These are phyloP conservation scores for Drosophila sp. DNA, from an alignment of 1,140 invertebrate genomes.

Conservation along the genomic window DNA sequence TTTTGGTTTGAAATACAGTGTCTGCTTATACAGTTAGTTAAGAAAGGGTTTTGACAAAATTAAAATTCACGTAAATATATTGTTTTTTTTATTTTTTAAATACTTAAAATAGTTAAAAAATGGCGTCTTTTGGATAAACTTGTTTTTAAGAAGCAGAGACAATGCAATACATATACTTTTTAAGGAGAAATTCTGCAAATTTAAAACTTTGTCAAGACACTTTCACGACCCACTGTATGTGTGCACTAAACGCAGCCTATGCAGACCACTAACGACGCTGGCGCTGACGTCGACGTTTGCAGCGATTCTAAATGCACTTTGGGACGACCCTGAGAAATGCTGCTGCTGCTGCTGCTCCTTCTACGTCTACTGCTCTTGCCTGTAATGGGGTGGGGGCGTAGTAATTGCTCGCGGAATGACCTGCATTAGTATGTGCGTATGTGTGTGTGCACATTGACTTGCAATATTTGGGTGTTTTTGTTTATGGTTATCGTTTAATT, in stretches of 20 bases:
- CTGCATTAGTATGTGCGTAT: constrained; percentile 30
- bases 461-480: constrained; percentile 37
- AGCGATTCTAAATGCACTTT: constrained; percentile 24
- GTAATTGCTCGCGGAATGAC: constrained; percentile 44
- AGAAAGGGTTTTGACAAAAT: too few species aligned
- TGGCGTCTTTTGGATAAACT: too few species aligned
- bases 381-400: constrained; percentile 11
- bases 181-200: too few species aligned
- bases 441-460: constrained; percentile 15
- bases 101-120: too few species aligned
- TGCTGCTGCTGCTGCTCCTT: neutral
- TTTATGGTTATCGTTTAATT: constrained; percentile 46
- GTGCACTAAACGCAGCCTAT: neutral
- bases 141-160: too few species aligned
- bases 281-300: constrained; percentile 1
- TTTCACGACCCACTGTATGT: neutral
- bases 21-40: too few species aligned
- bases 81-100: too few species aligned
- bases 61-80: too few species aligned
- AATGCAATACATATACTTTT: too few species aligned
- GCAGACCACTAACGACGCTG: constrained; percentile 10
- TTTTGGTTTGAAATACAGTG: constrained; percentile 24
- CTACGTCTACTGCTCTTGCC: constrained; percentile 12
- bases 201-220: too few species aligned
- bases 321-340: constrained; percentile 21